These are phyloP conservation scores for Heliopora coerulea DNA, from an alignment of 92 coral and sea anemone species.

Conservation along the genomic window DNA sequence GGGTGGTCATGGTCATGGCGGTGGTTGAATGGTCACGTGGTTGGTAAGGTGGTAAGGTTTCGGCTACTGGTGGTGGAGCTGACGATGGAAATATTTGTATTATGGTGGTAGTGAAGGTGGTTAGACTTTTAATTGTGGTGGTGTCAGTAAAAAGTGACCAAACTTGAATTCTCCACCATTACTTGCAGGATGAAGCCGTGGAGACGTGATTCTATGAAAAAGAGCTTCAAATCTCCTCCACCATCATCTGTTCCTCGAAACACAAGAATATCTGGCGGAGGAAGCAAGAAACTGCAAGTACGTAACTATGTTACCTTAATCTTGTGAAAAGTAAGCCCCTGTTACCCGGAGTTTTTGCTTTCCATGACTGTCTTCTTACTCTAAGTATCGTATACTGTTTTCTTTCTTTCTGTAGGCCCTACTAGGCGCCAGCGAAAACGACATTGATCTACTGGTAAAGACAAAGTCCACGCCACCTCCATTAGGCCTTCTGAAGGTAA, in stretches of 20 bases:
- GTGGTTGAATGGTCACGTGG: too few species aligned
- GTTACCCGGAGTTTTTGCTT: too few species aligned
- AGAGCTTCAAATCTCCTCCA: conserved; percentile 66
- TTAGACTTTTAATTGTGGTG: too few species aligned
- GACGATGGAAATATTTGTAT: too few species aligned
- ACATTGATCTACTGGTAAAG: conserved; percentile 68
- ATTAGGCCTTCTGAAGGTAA: conserved; percentile 11
- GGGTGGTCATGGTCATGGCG: too few species aligned
- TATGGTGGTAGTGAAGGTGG: too few species aligned
- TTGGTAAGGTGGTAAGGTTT: too few species aligned
- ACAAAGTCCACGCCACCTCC: conserved; percentile 16
- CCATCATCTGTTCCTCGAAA: conserved; percentile 67
- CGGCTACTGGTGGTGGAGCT: too few species aligned
- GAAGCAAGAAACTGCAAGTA: conserved; percentile 87
- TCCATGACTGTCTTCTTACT: too few species aligned
- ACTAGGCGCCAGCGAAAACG: conserved; percentile 99
- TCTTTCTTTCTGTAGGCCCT: conserved; percentile 44
- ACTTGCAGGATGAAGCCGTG: conserved; percentile 81
- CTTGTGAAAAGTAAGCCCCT: too few species aligned
- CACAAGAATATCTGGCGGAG: conserved; percentile 88
- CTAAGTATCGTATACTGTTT: background rate
- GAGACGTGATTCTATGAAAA: conserved; percentile 87
- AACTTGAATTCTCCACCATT: conserved; percentile 18
- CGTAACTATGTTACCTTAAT: background rate
- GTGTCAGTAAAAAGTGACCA: too few species aligned